Percentiles rank a stretch among this genome's conserved stretches.
phyloP scores from a whole-genome alignment of 2,113 vertebrate genomes.

The human region GRCh38 chr18:38375001-38375500 shows the following conservation, averaged over 20 bases:
- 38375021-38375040: too few relatives aligned
- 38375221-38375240: neutral
- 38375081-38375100: too few relatives aligned
- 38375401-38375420: neutral
- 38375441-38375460: neutral
- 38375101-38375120: too few relatives aligned
- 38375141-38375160: too few relatives aligned
- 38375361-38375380: neutral
- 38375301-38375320: neutral
- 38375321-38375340: neutral
- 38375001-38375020: too few relatives aligned
- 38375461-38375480: neutral
- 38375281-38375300: neutral
- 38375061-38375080: too few relatives aligned
- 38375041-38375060: too few relatives aligned
- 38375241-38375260: neutral
- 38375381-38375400: neutral
- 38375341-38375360: neutral
- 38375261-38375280: neutral
- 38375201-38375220: too few relatives aligned
- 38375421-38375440: neutral
- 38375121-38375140: too few relatives aligned
- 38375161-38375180: too few relatives aligned
- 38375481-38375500: neutral
- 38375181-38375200: too few relatives aligned